Evolutionary conservation across 2,113 vertebrate species (phyloP), one percentile per base, ranked within the genome.

Genomic region (Callithrix jacchus): DNA sequence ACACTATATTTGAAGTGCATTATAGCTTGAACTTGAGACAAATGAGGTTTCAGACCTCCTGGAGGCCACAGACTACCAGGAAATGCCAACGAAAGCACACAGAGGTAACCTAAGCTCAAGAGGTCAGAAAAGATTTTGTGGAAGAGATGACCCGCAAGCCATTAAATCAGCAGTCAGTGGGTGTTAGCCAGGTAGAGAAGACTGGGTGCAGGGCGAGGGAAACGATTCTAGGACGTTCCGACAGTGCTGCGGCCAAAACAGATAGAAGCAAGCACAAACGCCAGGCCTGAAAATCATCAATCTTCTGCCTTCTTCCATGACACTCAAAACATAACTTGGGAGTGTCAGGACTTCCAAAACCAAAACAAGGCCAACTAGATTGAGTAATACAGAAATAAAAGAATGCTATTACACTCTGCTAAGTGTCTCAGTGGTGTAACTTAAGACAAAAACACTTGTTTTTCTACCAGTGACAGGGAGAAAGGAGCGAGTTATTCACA

Each of bases 401-500:
- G 84, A 68, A 88, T 23, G 89, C 32, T 45, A 30, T 83, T 66
- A 40, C 27, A 70, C 11, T 64, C 40, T 64, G 45, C 76, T 83
- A 83, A 40, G 64, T 61, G 52, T 84, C 76, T 71, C 80, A 18
- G 3, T 21, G 84, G 84, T 86, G 64, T 91, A 93, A 88, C 56
- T 52, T 71, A 92, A 96, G 70, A 92, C 88, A 88, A 96, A 77
- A 82, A 92, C 71, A 68, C 84, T 92, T 96, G 70, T 79, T 94
- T 93, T 94, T 61, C 73, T 70, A 74, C 49, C 80, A 61, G 85
- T 40, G 84, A 87, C 61, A 80, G 74, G 42, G 89, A 96, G 13
- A 74, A 79, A 80, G 47, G 87, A 58, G 76, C 25, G 32, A 52
- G 56, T 70, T 94, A 40, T 40, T 90, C 93, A 66, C n/a, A 85